These are phyloP conservation scores for Brachyopa scutellaris DNA, from an alignment of 2,888 invertebrate genomes.

Conservation along the genomic window DNA sequence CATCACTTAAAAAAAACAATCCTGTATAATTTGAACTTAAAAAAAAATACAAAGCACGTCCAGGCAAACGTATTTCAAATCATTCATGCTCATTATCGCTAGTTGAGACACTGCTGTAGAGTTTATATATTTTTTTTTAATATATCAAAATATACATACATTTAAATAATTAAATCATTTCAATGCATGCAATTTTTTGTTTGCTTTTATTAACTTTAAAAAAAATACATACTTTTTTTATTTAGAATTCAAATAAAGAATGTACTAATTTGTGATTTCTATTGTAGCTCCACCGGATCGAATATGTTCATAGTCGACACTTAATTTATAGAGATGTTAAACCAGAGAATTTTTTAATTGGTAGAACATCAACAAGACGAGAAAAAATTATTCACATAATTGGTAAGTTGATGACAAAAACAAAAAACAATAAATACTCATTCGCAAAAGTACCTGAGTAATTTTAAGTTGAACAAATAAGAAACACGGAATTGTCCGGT, in stretches of 20 bases:
- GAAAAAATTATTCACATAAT: constrained; percentile 99
- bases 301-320: constrained; percentile 99
- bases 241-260: not conserved
- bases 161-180: constrained; percentile 40
- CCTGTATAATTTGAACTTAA: constrained; percentile 16
- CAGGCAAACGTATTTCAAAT: constrained; percentile 56
- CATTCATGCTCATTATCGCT: constrained; percentile 75
- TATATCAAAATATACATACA: constrained; percentile 48
- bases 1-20: not conserved
- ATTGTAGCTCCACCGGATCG: constrained; percentile 96
- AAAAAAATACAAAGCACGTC: not conserved
- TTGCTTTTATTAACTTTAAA: constrained; percentile 50
- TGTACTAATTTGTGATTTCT: constrained; percentile 36
- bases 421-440: too few species aligned
- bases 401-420: constrained; percentile 83
- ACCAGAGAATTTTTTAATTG: constrained; percentile 99
- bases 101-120: constrained; percentile 80
- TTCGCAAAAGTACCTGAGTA: not conserved
- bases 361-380: constrained; percentile 97
- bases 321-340: constrained; percentile 99
- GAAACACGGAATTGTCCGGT: too few species aligned
- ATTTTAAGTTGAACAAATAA: too few species aligned
- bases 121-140: constrained; percentile 39
- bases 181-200: constrained; percentile 52
- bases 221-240: constrained; percentile 31